Conservation (phyloP, 2,797 vertebrate genomes). For the Florisuga fusca region DNA sequence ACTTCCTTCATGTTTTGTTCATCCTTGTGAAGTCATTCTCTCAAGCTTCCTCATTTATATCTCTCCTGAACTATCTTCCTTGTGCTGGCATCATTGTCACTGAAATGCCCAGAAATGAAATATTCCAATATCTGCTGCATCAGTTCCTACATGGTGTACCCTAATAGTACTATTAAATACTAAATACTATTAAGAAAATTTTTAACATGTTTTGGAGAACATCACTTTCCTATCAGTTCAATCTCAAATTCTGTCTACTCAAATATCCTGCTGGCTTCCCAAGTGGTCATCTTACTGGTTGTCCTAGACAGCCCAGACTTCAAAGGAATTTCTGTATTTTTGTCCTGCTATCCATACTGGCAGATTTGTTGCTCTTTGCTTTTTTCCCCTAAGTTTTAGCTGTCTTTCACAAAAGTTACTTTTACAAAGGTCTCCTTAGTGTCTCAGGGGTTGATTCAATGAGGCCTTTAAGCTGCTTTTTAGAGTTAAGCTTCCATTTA, state of each 20-base stretch:
- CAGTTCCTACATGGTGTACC: not conserved
- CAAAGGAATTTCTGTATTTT: constrained; percentile 27
- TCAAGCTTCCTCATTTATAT: not conserved
- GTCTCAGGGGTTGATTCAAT: constrained; percentile 26
- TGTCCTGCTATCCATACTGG: not conserved
- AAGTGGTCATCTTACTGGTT: not conserved
- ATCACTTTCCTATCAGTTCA: no score
- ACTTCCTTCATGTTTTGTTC: not conserved
- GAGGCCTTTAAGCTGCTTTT: constrained; percentile 18
- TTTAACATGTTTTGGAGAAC: no score
- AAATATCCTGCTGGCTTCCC: not conserved
- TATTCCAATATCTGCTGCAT: not conserved
- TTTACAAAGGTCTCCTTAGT: constrained; percentile 34
- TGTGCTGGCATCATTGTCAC: not conserved
- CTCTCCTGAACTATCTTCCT: not conserved
- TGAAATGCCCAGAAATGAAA: not conserved
- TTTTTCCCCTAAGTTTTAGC: constrained; percentile 8
- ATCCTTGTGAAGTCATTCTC: not conserved
- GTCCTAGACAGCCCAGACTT: not conserved
- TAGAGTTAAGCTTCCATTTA: constrained; percentile 25
- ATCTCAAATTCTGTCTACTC: no score
- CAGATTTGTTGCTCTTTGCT: constrained; percentile 2
- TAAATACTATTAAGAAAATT: not conserved
- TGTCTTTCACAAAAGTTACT: constrained; percentile 41
- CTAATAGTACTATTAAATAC: not conserved